Percentiles rank a stretch among this genome's conserved stretches.
phyloP scores from a whole-genome alignment of 2,113 vertebrate species.

The Oncorhynchus gorbuscha region DNA sequence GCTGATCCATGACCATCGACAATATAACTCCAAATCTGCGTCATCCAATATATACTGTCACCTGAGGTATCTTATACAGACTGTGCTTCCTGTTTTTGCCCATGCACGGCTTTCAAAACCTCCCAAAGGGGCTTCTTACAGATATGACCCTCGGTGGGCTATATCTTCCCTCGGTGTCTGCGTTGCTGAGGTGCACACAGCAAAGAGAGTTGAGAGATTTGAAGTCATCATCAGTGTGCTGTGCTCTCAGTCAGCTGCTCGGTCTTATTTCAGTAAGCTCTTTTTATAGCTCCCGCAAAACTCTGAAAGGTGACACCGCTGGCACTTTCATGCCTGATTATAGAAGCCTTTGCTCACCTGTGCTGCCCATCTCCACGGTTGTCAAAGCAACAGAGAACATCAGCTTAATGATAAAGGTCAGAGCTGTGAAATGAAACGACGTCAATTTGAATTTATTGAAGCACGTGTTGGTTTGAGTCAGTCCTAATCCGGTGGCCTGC shows the following conservation, averaged over 20 bases:
- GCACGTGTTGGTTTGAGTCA: neutral
- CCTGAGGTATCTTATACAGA: too few species aligned
- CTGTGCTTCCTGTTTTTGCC: too few species aligned
- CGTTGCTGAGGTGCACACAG: too few species aligned
- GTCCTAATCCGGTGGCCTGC: neutral
- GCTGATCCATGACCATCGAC: too few species aligned
- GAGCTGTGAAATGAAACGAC: neutral
- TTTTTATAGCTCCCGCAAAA: conserved; percentile 40
- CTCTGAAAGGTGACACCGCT: conserved; percentile 17
- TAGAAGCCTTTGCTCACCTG: conserved; percentile 15
- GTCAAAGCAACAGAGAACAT: conserved; percentile 4
- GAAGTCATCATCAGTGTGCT: neutral
- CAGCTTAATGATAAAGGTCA: neutral
- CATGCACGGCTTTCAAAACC: too few species aligned
- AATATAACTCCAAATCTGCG: too few species aligned
- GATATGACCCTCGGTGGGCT: too few species aligned
- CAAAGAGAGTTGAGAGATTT: neutral
- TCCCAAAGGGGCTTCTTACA: neutral
- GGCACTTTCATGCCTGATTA: neutral
- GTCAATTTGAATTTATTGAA: conserved; percentile 2
- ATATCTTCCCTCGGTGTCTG: too few species aligned
- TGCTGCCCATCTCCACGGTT: conserved; percentile 6
- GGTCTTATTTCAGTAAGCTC: conserved; percentile 23
- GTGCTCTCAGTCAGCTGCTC: conserved; percentile 34
- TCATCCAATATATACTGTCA: too few species aligned